phyloP scores from a whole-genome alignment of 2,888 invertebrate species.

The Escarpia spicata region DNA sequence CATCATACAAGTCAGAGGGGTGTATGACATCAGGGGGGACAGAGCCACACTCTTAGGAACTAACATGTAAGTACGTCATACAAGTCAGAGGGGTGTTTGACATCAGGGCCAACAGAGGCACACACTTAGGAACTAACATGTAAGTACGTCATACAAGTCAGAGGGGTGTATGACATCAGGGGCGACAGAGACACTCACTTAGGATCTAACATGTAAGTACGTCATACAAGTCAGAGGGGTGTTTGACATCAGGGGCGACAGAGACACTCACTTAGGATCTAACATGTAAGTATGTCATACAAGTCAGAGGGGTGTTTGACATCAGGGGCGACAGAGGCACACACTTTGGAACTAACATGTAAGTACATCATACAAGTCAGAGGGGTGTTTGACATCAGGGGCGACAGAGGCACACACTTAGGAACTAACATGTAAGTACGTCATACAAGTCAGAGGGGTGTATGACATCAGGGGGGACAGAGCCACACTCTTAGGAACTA shows the following conservation, averaged over 20 bases:
- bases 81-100: constrained; percentile 47
- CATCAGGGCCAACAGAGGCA: constrained; percentile 58
- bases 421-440: constrained; percentile 64
- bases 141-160: constrained; percentile 40
- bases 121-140: constrained; percentile 66
- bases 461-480: constrained; percentile 60
- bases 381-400: constrained; percentile 53
- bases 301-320: neutral
- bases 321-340: constrained; percentile 54
- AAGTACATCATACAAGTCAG: too few relatives aligned
- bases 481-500: constrained; percentile 64
- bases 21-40: constrained; percentile 49
- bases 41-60: constrained; percentile 38
- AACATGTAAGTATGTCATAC: constrained; percentile 62
- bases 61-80: too few relatives aligned
- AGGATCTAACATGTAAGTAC: constrained; percentile 64
- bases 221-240: constrained; percentile 49
- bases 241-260: constrained; percentile 57
- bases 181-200: constrained; percentile 63
- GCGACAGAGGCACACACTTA: constrained; percentile 62
- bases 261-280: constrained; percentile 64
- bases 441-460: constrained; percentile 49
- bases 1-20: too few relatives aligned
- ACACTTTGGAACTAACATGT: too few relatives aligned
- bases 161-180: constrained; percentile 50